Base-by-base conservation (phyloP, 2,797 vertebrate genomes). In the Brachymystax lenok region DNA sequence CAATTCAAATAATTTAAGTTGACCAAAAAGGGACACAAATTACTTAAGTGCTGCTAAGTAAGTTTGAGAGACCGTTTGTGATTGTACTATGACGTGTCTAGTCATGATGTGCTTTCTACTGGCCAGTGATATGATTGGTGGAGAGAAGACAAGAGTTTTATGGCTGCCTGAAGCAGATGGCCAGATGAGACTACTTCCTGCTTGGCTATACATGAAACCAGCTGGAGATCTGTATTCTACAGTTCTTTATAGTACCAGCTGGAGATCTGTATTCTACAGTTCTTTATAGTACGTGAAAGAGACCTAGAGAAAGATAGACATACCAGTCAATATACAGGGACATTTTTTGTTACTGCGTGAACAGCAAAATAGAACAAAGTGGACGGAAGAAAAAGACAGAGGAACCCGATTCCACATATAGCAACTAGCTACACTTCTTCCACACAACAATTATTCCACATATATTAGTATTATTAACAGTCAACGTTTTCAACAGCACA, bases 401-500 rank as follows among this genome's bases (percentile, higher is more conserved):
- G 69, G 19, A 40, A 3, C 3, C 19, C 14, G 35, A 46, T 3
- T 14, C 13, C 8, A 21, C 14, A 17, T 28, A 27, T 16, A 40
- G 16, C 40, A 69, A 21, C 19, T 4, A 46, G 35, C 14, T 54
- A 52, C 46, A 30, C 7, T 7, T 51, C 21, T 19, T 71, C 24
- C 12, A 63, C 33, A 30, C 75, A 8, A 63, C 17, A 24, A 10
- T 35, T 59, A 14, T 30, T 51, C 19, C 35, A 63, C 24, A 2
- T 28, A 61, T 19, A 35, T 19, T 73, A 24, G 24, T 24, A 73
- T 63, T 8, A 24, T 10, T 24, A 63, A 63, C 59, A 63, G 59
- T 63, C 59, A 63, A 59, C 56, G n/a, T n/a, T 59, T 19, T 21
- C 56, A 59, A 63, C 59, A 63, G 59, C 59, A 63, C 56, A 61